A percentile compares a stretch with the other conserved stretches of the same genome.
Evolutionary conservation across 1,140 invertebrate genomes (phyloP).

Genomic region (Lysiphlebus fabarum): DNA sequence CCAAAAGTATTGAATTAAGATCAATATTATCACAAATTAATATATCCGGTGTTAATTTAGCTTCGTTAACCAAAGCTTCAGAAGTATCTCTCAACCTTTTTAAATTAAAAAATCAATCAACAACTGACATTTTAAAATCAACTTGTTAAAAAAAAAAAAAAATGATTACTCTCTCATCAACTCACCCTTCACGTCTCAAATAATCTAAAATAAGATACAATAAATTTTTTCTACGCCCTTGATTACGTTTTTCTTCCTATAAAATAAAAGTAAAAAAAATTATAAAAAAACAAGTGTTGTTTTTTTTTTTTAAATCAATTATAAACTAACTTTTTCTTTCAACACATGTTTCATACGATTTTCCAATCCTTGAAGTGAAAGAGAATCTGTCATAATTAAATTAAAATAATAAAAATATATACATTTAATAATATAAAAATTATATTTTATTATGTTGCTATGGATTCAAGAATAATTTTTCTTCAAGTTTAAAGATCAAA

Average conservation of each 20-base stretch:
- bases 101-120: constrained; percentile 7
- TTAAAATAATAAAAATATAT: neutral
- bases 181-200: constrained; percentile 69
- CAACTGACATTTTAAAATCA: constrained; percentile 14
- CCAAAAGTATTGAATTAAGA: constrained; percentile 79
- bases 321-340: constrained; percentile 33
- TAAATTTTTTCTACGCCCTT: constrained; percentile 68
- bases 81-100: constrained; percentile 54
- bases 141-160: too few species aligned
- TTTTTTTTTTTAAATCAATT: constrained; percentile 10
- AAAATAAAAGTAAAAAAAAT: constrained; percentile 33
- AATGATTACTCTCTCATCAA: constrained; percentile 23
- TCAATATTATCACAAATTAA: constrained; percentile 89
- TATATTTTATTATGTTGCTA: too few species aligned
- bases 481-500: too few species aligned
- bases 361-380: constrained; percentile 25
- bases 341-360: constrained; percentile 19
- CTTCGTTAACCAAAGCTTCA: constrained; percentile 65
- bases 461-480: too few species aligned
- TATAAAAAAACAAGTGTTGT: constrained; percentile 4
- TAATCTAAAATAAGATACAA: constrained; percentile 76
- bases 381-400: constrained; percentile 23
- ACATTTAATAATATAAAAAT: too few species aligned
- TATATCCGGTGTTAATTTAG: constrained; percentile 64
- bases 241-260: constrained; percentile 61